Evolutionary conservation across 2,113 vertebrate species (phyloP), one percentile per base, ranked within the genome.

Genomic region (Vulpes vulpes): DNA sequence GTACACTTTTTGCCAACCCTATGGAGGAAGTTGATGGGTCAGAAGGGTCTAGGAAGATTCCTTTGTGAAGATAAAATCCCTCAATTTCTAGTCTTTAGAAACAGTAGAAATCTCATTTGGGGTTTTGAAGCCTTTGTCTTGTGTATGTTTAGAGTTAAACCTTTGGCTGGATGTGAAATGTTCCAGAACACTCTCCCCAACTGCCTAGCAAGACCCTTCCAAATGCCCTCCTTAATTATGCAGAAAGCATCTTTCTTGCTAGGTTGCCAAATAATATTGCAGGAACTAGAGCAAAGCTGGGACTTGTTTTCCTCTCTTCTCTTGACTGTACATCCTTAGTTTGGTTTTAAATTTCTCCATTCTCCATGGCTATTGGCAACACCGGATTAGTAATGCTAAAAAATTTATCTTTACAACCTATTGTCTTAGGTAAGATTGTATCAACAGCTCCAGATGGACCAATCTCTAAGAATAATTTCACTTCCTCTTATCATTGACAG

Each of bases 381-480:
- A 59, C 94, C 95, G 96, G 97, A 97, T 95, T 95, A 97, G 98
- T 85, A 98, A 98, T 97, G 96, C 98, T 98, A 98, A 98, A 97
- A 96, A 98, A 98, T 95, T 98, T 99, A 99, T 99, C 98, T 99
- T 98, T 98, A 98, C 98, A 99, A 99, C 98, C 98, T 98, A 99
- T 98, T 99, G 98, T 99, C 98, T 99, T 98, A 98, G 97, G 98
- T 94, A 98, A 99, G 98, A 99, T 99, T 92, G 92, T 98, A 99
- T 99, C 99, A 99, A 98, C 94, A 91, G 95, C 97, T 98, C 97
- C 99, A 99, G 99, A 99, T 99, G 99, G 99, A 99, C 99, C 99
- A 99, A 98, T 99, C 99, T 99, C 98, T 98, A 98, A 98, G 99
- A 99, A 99, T 99, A 99, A 99, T 99, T 99, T 99, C 99, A 98